Evolutionary conservation across 2,113 vertebrate genomes (phyloP).

Genomic region (Desmodus rotundus): DNA sequence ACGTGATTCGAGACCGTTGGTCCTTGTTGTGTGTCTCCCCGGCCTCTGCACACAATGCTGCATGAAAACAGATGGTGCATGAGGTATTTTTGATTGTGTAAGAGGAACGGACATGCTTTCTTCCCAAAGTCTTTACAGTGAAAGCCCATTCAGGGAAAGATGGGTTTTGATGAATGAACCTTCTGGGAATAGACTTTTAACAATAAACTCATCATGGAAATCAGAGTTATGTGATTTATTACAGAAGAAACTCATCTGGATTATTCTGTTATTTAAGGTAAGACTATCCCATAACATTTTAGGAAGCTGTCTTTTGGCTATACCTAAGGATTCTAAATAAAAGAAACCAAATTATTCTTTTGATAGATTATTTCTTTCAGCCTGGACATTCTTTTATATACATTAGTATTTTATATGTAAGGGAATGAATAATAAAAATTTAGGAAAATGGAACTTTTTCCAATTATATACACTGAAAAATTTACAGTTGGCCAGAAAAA

Average conservation of each 20-base stretch:
- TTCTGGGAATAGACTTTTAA: conserved; percentile 20
- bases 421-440: conserved; percentile 28
- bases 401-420: background rate
- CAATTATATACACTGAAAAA: conserved; percentile 38
- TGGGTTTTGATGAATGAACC: background rate
- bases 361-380: background rate
- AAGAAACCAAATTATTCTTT: background rate
- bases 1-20: background rate
- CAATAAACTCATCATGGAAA: background rate
- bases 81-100: background rate
- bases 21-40: background rate
- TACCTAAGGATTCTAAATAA: background rate
- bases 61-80: background rate
- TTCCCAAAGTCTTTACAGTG: background rate
- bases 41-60: background rate
- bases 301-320: background rate
- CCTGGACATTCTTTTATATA: background rate
- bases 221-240: background rate
- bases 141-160: background rate
- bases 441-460: conserved; percentile 4
- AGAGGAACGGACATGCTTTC: background rate
- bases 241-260: background rate
- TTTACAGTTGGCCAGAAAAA: conserved; percentile 42
- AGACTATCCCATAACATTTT: background rate
- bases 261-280: background rate